Evolutionary conservation across 2,797 vertebrate genomes (phyloP), one percentile per base, ranked within the genome.

Genomic region (Sebastes cheni): DNA sequence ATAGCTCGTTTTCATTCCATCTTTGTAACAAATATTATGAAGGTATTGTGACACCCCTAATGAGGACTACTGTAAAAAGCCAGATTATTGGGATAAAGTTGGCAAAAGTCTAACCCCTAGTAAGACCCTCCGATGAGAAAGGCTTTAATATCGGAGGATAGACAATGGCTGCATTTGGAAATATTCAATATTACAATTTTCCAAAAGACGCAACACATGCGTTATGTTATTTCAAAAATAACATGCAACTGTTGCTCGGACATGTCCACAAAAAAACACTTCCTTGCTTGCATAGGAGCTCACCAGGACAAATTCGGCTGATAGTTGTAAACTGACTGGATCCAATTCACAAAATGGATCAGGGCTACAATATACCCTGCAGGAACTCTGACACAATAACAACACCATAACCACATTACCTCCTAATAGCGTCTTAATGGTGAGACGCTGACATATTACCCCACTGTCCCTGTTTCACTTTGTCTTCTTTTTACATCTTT

Each of bases 301-400:
- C 54, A 70, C n/a, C 3, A 1, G 67, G 77, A 54, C 7, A 34
- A 25, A 75, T 82, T 70, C 25, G 39, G 55, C 46, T 16, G n/a
- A 84, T 67, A 11, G 74, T 25, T 25, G 11, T 66, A 69, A 79
- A 89, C 36, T 72, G 78, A 76, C 82, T 75, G 18, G 69, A 83
- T 85, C 25, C 56, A 81, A 87, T 88, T 86, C 68, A 61, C 77
- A 72, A 80, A 91, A 78, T 72, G 42, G 62, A 81, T 80, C 75
- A 73, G 4, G 12, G 67, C 27, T 23, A 64, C 83, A 88, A 80
- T 64, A 66, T 66, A 56, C 72, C 88, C 84, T 83, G 84, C 83
- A 89, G 91, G 86, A 79, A 83, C 69, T 69, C 46, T 74, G 82
- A 75, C 82, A 89, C 61, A 84, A 84, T 75, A 88, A 84, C 79